phyloP scores from a whole-genome alignment of 2,797 vertebrate genomes.

The Anguilla marmorata region DNA sequence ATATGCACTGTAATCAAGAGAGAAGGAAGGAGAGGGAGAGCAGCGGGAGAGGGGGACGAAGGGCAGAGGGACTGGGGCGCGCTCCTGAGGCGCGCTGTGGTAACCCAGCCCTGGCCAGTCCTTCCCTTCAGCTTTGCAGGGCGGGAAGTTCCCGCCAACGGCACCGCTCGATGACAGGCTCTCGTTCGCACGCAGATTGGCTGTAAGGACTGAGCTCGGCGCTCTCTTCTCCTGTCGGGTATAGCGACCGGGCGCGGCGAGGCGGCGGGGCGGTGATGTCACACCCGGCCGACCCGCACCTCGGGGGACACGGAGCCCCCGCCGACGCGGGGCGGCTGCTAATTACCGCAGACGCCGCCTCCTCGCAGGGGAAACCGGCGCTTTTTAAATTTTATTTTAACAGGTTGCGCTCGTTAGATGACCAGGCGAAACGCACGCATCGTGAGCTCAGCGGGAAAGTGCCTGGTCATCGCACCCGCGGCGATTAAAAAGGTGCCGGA shows the following conservation, averaged over 20 bases:
- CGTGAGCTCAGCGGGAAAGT: not conserved
- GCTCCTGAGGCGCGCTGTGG: too few relatives aligned
- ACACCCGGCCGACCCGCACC: not conserved
- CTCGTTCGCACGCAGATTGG: constrained; percentile 52
- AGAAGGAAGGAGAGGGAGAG: not conserved
- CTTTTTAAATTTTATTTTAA: not conserved
- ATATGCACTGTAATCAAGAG: not conserved
- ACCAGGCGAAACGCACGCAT: not conserved
- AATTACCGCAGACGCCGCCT: not conserved
- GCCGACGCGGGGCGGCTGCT: too few relatives aligned
- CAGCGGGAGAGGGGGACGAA: not conserved
- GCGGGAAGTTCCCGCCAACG: not conserved
- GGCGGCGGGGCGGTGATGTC: not conserved
- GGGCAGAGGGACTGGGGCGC: not conserved
- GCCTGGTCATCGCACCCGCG: too few relatives aligned
- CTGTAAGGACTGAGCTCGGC: not conserved
- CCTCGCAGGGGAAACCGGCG: not conserved
- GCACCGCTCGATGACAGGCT: constrained; percentile 19
- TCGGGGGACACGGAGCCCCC: not conserved
- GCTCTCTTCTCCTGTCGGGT: not conserved
- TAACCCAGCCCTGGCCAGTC: constrained; percentile 23
- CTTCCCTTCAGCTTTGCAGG: constrained; percentile 30
- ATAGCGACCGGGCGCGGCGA: not conserved
- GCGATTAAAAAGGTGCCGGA: too few relatives aligned
- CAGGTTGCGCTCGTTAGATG: not conserved